Conservation (phyloP, 2,797 vertebrate genomes). For the Takifugu ocellatus region DNA sequence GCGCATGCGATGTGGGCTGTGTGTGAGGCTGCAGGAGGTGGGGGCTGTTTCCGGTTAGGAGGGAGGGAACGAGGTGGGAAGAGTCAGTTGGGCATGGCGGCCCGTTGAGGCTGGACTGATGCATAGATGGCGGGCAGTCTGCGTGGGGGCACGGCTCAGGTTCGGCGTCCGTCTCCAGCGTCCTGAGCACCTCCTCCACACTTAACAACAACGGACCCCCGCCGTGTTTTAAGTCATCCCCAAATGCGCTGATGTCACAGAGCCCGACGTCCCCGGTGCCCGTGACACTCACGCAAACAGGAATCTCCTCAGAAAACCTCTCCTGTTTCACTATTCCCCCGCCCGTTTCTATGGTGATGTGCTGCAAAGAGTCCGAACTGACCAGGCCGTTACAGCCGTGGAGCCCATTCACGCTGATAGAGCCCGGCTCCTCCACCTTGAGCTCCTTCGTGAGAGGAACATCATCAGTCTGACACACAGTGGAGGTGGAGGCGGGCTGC, state of each 20-base stretch:
- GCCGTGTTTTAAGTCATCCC: constrained; percentile 87
- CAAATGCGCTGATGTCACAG: constrained; percentile 84
- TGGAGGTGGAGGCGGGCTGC: constrained; percentile 77
- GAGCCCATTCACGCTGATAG: constrained; percentile 84
- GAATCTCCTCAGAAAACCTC: constrained; percentile 79
- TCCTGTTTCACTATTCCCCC: constrained; percentile 82
- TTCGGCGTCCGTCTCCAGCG: constrained; percentile 87
- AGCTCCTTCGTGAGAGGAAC: constrained; percentile 65
- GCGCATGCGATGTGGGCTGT: constrained; percentile 73
- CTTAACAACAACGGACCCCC: constrained; percentile 89
- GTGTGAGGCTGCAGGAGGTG: constrained; percentile 76
- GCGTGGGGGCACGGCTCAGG: constrained; percentile 54
- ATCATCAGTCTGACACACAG: constrained; percentile 55
- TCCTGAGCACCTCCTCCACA: constrained; percentile 95
- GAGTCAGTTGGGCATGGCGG: constrained; percentile 76
- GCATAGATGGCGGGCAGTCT: constrained; percentile 54
- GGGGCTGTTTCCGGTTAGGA: constrained; percentile 63
- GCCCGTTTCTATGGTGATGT: constrained; percentile 53
- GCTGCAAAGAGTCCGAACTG: constrained; percentile 75
- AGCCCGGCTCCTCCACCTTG: constrained; percentile 70
- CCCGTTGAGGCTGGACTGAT: constrained; percentile 82
- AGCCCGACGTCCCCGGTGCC: constrained; percentile 74
- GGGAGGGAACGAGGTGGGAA: constrained; percentile 62
- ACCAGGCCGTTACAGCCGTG: constrained; percentile 89
- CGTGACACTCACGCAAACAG: constrained; percentile 83